Conservation (phyloP, 2,797 vertebrate species). For the Chanos chanos region DNA sequence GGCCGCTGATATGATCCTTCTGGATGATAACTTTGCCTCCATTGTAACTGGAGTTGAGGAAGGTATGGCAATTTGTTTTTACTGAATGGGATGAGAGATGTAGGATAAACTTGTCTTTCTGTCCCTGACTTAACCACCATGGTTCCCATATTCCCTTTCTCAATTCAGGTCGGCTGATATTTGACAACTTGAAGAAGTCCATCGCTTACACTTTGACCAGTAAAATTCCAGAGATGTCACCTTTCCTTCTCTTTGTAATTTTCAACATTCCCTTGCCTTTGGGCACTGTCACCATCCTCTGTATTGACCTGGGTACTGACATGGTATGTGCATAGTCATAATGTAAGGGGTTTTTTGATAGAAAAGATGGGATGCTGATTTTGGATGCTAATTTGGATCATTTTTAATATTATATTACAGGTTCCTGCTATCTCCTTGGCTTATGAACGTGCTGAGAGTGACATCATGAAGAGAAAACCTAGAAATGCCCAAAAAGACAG, state of each 20-base stretch:
- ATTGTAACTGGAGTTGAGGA: conserved; percentile 97
- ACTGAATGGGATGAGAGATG: too few relatives aligned
- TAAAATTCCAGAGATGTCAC: conserved; percentile 97
- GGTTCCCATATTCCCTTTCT: background rate
- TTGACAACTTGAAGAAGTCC: conserved; percentile 98
- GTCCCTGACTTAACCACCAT: background rate
- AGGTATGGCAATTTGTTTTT: conserved; percentile 64
- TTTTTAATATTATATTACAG: conserved; percentile 51
- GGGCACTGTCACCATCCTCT: conserved; percentile 95
- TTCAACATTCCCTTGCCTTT: conserved; percentile 92
- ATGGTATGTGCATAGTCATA: too few relatives aligned
- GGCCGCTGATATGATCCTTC: conserved; percentile 95
- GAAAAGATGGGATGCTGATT: background rate
- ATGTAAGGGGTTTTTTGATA: too few relatives aligned
- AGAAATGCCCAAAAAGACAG: conserved; percentile 93
- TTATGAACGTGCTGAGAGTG: conserved; percentile 94
- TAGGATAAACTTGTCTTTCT: background rate
- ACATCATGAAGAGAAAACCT: conserved; percentile 98
- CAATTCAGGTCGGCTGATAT: conserved; percentile 88
- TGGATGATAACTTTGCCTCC: conserved; percentile 96
- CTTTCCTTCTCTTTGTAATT: conserved; percentile 95
- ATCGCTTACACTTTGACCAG: conserved; percentile 98
- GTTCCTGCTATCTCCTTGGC: conserved; percentile 96
- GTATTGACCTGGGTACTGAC: conserved; percentile 96
- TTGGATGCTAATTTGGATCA: background rate